phyloP scores from a whole-genome alignment of 2,797 vertebrate species.

The Atherinosoma microstoma region DNA sequence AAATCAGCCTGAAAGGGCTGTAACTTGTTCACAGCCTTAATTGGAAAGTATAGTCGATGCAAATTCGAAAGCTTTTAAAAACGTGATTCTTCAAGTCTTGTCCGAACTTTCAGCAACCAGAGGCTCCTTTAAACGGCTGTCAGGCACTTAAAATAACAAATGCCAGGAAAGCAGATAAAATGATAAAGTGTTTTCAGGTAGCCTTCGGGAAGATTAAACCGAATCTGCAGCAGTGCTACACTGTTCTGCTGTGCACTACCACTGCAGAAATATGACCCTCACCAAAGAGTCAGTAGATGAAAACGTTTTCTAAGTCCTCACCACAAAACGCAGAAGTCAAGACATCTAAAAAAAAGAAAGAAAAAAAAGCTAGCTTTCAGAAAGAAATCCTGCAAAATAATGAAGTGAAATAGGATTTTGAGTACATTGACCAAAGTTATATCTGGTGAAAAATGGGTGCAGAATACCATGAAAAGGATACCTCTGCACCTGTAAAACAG shows the following conservation, averaged over 20 bases:
- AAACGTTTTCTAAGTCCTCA: background rate
- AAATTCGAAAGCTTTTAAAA: constrained; percentile 1
- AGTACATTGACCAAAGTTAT: background rate
- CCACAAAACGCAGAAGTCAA: background rate
- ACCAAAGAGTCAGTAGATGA: background rate
- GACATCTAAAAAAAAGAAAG: background rate
- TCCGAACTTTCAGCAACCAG: background rate
- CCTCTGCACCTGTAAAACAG: background rate
- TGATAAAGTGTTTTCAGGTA: constrained; percentile 9
- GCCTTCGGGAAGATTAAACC: constrained; percentile 1
- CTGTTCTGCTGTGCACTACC: background rate
- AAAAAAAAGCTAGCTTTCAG: no score
- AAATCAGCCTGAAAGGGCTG: background rate
- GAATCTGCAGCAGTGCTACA: background rate
- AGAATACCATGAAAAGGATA: background rate
- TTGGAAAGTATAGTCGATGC: background rate
- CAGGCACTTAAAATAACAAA: background rate
- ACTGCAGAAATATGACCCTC: background rate
- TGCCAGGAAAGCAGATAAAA: constrained; percentile 3
- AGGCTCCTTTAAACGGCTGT: background rate
- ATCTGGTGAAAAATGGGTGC: background rate
- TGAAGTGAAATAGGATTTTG: background rate
- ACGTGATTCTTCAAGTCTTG: background rate
- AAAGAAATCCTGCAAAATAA: background rate
- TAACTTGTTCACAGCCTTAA: background rate